phyloP scores from a whole-genome alignment of 2,888 invertebrate genomes.

The Coleophora deauratella region DNA sequence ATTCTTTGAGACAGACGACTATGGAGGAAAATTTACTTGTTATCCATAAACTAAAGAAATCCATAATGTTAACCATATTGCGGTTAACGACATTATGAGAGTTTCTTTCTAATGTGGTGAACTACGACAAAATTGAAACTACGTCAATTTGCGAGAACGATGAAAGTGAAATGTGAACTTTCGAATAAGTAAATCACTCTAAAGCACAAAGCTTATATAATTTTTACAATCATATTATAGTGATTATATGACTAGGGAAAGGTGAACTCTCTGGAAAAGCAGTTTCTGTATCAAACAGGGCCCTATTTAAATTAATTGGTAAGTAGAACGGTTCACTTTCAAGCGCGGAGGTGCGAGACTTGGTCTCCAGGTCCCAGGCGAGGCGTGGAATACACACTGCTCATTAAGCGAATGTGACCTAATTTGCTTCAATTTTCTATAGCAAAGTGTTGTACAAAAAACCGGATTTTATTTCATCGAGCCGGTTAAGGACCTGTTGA shows the following conservation, averaged over 20 bases:
- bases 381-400: conserved; percentile 27
- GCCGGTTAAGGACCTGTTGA: conserved; percentile 24
- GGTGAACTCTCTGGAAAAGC: no score
- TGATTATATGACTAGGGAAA: no score
- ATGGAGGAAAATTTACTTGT: no score
- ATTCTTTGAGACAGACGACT: no score
- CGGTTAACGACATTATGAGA: conserved; percentile 15
- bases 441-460: conserved; percentile 19
- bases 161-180: conserved; percentile 13
- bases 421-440: conserved; percentile 33
- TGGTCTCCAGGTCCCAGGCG: conserved; percentile 26
- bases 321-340: conserved; percentile 30
- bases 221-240: no score
- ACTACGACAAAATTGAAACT: conserved; percentile 12
- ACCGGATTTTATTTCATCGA: conserved; percentile 11
- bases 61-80: conserved; percentile 15
- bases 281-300: no score
- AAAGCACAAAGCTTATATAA: background rate
- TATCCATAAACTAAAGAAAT: background rate
- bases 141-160: conserved; percentile 11
- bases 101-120: conserved; percentile 7
- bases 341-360: conserved; percentile 17
- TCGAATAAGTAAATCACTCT: background rate
- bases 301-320: conserved; percentile 14
- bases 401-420: conserved; percentile 39